Evolutionary conservation across 2,888 invertebrate genomes (phyloP).

Genomic region (Amiota minor): DNA sequence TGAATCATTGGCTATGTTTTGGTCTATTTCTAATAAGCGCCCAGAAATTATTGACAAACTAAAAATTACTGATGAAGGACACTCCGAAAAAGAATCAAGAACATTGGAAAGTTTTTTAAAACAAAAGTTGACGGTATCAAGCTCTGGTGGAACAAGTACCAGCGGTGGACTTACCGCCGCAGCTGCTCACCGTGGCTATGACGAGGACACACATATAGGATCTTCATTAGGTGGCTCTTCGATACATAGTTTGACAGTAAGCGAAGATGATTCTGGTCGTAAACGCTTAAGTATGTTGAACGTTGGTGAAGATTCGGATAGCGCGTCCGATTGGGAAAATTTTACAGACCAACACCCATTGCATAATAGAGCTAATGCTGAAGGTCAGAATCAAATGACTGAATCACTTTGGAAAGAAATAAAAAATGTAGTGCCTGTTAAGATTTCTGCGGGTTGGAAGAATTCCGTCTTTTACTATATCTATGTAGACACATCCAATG

Average conservation of each 20-base stretch:
- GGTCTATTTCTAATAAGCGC: constrained; percentile 80
- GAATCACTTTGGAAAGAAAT: constrained; percentile 83
- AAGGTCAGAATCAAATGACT: constrained; percentile 77
- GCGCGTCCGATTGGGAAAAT: constrained; percentile 82
- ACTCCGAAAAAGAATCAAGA: constrained; percentile 50
- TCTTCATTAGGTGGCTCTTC: constrained; percentile 69
- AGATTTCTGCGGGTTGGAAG: constrained; percentile 69
- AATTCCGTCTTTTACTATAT: constrained; percentile 66
- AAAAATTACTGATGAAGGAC: constrained; percentile 42
- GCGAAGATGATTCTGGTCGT: constrained; percentile 66
- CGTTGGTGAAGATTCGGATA: constrained; percentile 74
- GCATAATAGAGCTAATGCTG: constrained; percentile 58
- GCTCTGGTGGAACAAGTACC: constrained; percentile 30
- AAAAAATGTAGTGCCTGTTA: constrained; percentile 69
- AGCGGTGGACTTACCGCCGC: not conserved
- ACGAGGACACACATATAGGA: constrained; percentile 63
- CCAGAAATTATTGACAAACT: constrained; percentile 71
- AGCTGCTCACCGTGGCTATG: constrained; percentile 42
- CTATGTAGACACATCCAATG: constrained; percentile 64
- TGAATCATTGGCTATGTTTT: constrained; percentile 79
- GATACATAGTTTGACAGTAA: constrained; percentile 68
- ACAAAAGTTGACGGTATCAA: constrained; percentile 49
- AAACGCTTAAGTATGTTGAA: constrained; percentile 53
- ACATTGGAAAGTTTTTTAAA: constrained; percentile 58
- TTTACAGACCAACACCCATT: constrained; percentile 69